Percentiles rank a stretch among this genome's conserved stretches.
Evolutionary conservation across 2,113 vertebrate species (phyloP).

Genomic region (Petroica traversi): DNA sequence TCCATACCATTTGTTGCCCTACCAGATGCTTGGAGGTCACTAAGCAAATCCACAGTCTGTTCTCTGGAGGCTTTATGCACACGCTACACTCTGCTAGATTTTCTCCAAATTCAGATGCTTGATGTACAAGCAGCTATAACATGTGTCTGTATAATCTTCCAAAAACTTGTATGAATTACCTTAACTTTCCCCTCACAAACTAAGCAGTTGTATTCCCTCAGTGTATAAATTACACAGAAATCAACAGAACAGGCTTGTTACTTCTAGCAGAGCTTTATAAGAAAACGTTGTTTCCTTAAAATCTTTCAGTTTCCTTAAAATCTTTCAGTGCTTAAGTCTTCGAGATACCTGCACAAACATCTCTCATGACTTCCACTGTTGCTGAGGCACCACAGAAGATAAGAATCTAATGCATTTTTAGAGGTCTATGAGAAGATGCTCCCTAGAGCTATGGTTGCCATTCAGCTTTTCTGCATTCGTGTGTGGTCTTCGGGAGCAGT

Average conservation of each 20-base stretch:
- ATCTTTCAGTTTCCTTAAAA: not conserved
- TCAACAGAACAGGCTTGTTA: not conserved
- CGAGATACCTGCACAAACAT: not conserved
- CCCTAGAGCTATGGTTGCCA: not conserved
- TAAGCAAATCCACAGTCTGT: not conserved
- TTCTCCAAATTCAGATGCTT: not conserved
- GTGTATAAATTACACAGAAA: not conserved
- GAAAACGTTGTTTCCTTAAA: not conserved
- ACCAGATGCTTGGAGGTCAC: not conserved
- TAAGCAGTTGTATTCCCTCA: not conserved
- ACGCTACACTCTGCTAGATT: not conserved
- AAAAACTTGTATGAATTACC: not conserved
- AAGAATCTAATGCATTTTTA: conserved; percentile 42
- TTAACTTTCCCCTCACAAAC: not conserved
- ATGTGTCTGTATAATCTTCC: not conserved
- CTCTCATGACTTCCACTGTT: not conserved
- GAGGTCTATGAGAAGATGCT: conserved; percentile 35
- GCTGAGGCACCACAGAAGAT: not conserved
- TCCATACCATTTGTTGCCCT: not conserved
- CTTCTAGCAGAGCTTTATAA: not conserved
- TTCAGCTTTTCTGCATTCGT: not conserved
- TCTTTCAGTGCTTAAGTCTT: not conserved
- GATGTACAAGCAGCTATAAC: not conserved
- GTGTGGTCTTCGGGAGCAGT: conserved; percentile 39
- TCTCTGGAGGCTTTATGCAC: not conserved